A percentile compares a stretch with the other conserved stretches of the same genome.
Evolutionary conservation across 2,113 vertebrate species (phyloP).

Genomic region (Elachura formosa): DNA sequence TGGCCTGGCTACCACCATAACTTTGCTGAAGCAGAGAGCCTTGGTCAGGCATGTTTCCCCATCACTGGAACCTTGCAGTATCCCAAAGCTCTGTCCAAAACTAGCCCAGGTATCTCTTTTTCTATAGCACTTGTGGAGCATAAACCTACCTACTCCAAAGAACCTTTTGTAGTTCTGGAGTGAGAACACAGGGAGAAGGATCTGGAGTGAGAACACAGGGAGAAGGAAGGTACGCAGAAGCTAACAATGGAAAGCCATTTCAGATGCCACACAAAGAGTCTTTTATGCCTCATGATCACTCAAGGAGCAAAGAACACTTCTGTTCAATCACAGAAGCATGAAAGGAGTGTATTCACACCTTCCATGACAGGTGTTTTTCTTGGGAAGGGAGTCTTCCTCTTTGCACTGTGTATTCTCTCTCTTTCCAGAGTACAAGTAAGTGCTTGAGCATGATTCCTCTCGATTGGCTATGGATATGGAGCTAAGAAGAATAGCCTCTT

Average conservation of each 20-base stretch:
- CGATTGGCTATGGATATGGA: not conserved
- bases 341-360: not conserved
- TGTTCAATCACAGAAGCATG: not conserved
- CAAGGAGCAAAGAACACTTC: not conserved
- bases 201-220: not conserved
- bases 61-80: not conserved
- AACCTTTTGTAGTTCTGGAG: not conserved
- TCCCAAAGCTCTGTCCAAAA: not conserved
- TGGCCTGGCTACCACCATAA: not conserved
- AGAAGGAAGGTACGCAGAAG: not conserved
- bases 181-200: not conserved
- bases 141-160: not conserved
- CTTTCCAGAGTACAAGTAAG: not conserved
- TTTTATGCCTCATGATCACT: not conserved
- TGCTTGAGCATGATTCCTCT: not conserved
- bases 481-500: not conserved
- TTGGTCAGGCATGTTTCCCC: not conserved
- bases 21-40: not conserved
- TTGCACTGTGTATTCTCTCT: not conserved
- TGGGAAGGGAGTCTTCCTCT: not conserved
- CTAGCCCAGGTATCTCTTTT: not conserved
- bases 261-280: not conserved
- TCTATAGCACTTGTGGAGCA: not conserved
- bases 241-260: not conserved
- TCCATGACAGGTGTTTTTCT: not conserved